A percentile compares a stretch with the other conserved stretches of the same genome.
Conservation (phyloP, 1,140 invertebrate genomes). For the Zaprionus camerounensis region DNA sequence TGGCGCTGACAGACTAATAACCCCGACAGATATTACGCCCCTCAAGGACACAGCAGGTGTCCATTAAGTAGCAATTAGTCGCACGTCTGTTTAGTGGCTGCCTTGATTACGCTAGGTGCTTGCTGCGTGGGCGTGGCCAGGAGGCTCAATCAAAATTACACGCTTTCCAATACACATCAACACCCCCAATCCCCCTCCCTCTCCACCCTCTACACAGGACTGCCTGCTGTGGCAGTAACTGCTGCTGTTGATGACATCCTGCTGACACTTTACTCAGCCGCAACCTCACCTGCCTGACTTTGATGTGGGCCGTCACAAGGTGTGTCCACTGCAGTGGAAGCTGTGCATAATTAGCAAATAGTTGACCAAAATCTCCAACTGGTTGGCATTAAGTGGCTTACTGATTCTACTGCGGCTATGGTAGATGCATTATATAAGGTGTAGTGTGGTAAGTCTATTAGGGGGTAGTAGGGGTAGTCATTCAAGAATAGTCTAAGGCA, state of each 20-base stretch:
- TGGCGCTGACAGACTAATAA: constrained; percentile 3
- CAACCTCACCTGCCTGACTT: constrained; percentile 51
- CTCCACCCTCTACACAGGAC: not conserved
- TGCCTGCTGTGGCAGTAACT: constrained; percentile 26
- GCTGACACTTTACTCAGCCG: constrained; percentile 65
- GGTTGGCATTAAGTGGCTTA: constrained; percentile 59
- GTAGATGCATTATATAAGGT: constrained; percentile 23
- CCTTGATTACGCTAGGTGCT: constrained; percentile 37
- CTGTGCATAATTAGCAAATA: constrained; percentile 78
- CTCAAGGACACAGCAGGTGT: constrained; percentile 39
- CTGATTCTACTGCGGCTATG: not conserved
- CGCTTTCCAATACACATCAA: constrained; percentile 70
- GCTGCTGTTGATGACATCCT: constrained; percentile 56
- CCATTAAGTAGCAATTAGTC: constrained; percentile 71
- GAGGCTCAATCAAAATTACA: constrained; percentile 66
- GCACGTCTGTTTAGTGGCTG: constrained; percentile 47
- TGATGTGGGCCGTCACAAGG: constrained; percentile 62
- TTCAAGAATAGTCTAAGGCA: too few relatives aligned
- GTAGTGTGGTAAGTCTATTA: too few relatives aligned
- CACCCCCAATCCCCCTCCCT: constrained; percentile 19
- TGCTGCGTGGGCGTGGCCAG: constrained; percentile 30
- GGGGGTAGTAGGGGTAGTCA: too few relatives aligned
- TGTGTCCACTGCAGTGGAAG: constrained; percentile 47
- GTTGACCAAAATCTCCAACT: constrained; percentile 42
- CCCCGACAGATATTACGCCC: constrained; percentile 29